Conservation (phyloP, 2,113 vertebrate species). For the Chelonoidis abingdonii region DNA sequence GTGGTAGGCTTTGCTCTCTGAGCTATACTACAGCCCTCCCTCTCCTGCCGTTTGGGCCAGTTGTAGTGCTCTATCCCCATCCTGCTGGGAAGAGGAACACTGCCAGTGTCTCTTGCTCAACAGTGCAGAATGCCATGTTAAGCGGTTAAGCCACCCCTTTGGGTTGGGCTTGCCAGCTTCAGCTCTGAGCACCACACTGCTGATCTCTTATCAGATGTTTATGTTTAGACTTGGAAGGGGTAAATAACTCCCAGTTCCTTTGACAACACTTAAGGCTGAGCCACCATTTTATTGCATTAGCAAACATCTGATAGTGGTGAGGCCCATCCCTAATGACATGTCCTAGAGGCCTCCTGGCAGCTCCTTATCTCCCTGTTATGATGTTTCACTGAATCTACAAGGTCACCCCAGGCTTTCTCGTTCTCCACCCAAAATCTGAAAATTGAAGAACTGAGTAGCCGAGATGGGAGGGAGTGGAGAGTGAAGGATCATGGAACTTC, state of each 20-base stretch:
- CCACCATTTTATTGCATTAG: conserved; percentile 82
- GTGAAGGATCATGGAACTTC: conserved; percentile 30
- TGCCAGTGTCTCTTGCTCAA: background rate
- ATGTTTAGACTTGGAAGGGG: conserved; percentile 77
- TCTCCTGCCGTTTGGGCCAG: background rate
- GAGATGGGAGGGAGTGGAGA: background rate
- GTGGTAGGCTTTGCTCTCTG: background rate
- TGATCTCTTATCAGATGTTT: conserved; percentile 75
- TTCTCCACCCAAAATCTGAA: conserved; percentile 61
- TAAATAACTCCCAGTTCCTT: conserved; percentile 76
- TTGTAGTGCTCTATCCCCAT: background rate
- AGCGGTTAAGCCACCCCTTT: background rate
- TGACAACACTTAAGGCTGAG: conserved; percentile 76
- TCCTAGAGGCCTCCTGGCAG: conserved; percentile 84
- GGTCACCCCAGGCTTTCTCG: conserved; percentile 81
- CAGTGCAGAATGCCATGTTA: background rate
- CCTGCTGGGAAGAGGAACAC: background rate
- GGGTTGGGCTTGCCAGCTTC: background rate
- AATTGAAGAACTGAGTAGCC: background rate
- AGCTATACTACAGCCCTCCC: background rate
- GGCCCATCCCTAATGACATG: conserved; percentile 85
- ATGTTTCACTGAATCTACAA: conserved; percentile 82
- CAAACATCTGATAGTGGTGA: conserved; percentile 80
- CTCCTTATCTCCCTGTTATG: conserved; percentile 87
- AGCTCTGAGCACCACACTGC: background rate